A percentile compares a stretch with the other conserved stretches of the same genome.
phyloP scores from a whole-genome alignment of 2,888 invertebrate species.

The Aleiodes testaceus region DNA sequence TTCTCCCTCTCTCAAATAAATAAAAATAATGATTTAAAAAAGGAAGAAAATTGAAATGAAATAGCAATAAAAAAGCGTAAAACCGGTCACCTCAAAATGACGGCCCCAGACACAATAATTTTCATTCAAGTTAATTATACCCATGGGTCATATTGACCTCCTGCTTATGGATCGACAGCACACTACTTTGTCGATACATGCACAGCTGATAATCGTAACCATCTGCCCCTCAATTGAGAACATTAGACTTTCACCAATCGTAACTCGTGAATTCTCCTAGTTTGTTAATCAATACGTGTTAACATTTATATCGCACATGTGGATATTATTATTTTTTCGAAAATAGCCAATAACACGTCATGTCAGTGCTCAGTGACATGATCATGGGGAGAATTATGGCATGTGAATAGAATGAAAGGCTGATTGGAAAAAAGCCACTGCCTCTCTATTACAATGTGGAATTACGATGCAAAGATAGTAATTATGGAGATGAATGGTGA shows the following conservation, averaged over 20 bases:
- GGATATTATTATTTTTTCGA: background rate
- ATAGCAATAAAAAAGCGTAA: background rate
- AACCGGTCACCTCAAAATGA: conserved; percentile 23
- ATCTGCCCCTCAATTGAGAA: conserved; percentile 5
- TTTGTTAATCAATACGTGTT: conserved; percentile 1
- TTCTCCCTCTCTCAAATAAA: too few species aligned
- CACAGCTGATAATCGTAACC: conserved; percentile 8
- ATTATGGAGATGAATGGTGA: conserved; percentile 2
- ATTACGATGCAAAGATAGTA: background rate
- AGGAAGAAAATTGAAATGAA: too few species aligned
- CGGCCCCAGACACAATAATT: conserved; percentile 24
- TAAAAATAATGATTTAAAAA: too few species aligned
- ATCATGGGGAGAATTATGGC: background rate
- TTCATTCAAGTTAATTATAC: conserved; percentile 18
- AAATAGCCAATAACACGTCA: background rate
- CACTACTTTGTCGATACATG: conserved; percentile 3
- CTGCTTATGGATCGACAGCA: background rate
- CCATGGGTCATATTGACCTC: conserved; percentile 15
- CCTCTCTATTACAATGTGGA: conserved; percentile 6
- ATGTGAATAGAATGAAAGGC: conserved; percentile 4
- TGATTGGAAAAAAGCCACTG: conserved; percentile 4
- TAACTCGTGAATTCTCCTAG: conserved; percentile 5
- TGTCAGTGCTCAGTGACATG: background rate
- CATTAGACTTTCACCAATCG: conserved; percentile 21
- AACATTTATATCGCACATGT: background rate